A percentile compares a stretch with the other conserved stretches of the same genome.
Conservation (phyloP, 2,113 vertebrate species). For the Eulemur macaco region DNA sequence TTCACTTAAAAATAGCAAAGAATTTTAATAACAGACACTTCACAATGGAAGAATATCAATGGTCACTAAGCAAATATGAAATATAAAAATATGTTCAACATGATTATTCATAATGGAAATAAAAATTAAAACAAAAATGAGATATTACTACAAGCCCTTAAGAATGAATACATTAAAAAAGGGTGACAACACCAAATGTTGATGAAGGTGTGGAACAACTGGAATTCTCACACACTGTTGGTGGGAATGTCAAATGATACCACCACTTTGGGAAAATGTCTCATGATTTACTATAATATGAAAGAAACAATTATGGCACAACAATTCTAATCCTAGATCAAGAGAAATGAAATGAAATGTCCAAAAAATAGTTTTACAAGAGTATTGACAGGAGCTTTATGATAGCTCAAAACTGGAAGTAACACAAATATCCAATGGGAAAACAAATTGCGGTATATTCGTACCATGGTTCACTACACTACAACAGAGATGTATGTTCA, state of each 20-base stretch:
- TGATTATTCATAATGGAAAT: neutral
- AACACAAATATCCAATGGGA: neutral
- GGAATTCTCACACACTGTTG: neutral
- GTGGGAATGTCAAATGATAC: neutral
- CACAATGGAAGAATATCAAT: neutral
- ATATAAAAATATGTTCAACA: neutral
- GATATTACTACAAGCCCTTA: neutral
- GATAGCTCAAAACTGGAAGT: neutral
- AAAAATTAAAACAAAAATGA: slow-evolving; percentile 31
- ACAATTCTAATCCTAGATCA: neutral
- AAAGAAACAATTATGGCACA: neutral
- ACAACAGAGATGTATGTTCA: neutral
- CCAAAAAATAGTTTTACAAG: neutral
- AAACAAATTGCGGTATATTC: neutral
- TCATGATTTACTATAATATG: neutral
- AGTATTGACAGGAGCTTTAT: neutral
- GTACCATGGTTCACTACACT: neutral
- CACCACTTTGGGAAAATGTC: neutral
- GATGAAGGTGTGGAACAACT: neutral
- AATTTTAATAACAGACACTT: neutral
- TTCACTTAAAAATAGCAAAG: neutral
- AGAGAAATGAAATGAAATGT: neutral
- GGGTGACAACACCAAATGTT: neutral
- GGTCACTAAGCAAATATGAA: neutral
- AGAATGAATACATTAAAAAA: slow-evolving; percentile 10